Conservation (phyloP, 2,888 invertebrate species). For the Thysanoteuthis rhombus region DNA sequence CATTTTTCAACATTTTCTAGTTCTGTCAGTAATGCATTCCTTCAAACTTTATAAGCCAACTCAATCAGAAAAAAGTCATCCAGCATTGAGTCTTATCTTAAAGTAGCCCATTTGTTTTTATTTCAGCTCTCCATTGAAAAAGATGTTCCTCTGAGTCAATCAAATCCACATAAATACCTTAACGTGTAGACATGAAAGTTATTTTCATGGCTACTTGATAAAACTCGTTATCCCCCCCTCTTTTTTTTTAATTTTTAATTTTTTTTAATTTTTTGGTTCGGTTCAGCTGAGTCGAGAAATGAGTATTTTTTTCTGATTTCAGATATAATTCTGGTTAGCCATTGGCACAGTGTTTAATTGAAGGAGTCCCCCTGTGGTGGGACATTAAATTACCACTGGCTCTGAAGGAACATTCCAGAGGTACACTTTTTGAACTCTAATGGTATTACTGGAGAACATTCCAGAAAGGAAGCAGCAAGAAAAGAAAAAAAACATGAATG, state of each 20-base stretch:
- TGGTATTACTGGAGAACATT: background rate
- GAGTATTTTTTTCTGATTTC: background rate
- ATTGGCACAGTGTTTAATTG: background rate
- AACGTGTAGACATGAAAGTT: background rate
- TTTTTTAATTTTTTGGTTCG: background rate
- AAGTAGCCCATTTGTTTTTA: background rate
- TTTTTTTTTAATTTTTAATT: background rate
- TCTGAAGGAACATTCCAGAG: constrained; percentile 12
- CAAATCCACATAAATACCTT: background rate
- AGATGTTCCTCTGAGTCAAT: background rate
- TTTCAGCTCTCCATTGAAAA: too few species aligned
- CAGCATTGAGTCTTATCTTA: background rate
- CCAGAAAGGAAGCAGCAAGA: background rate
- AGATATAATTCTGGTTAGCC: background rate
- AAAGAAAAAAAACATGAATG: background rate
- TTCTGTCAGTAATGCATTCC: background rate
- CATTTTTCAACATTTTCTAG: background rate
- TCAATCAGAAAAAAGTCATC: background rate
- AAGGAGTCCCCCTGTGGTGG: background rate
- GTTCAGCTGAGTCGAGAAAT: background rate
- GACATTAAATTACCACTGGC: background rate
- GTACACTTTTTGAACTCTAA: background rate
- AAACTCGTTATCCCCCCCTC: background rate
- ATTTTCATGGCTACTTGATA: background rate
- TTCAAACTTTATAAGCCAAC: background rate